Percentiles rank a stretch among this genome's conserved stretches.
Conservation (phyloP, 2,888 invertebrate species). For the Carpatolechia fugitivella region DNA sequence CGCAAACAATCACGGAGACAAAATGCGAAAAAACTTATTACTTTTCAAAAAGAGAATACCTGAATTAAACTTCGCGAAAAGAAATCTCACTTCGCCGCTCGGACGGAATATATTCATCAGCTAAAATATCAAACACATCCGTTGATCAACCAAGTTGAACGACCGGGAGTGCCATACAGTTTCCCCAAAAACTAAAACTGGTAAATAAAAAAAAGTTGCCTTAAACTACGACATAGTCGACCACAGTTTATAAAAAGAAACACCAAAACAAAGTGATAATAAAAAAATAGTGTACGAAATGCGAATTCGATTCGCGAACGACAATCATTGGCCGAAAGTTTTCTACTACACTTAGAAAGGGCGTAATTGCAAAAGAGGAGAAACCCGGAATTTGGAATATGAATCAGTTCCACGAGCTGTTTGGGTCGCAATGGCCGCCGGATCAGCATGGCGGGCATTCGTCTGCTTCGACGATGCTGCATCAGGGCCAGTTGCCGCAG, state of each 20-base stretch:
- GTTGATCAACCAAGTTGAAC: conserved; percentile 70
- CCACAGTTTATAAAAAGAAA: conserved; percentile 26
- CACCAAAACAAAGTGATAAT: conserved; percentile 53
- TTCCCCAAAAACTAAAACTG: conserved; percentile 58
- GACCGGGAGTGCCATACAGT: conserved; percentile 60
- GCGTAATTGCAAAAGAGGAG: conserved; percentile 36
- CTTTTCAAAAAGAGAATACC: conserved; percentile 75
- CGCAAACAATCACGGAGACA: conserved; percentile 51
- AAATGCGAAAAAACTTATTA: conserved; percentile 74
- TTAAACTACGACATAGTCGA: conserved; percentile 71
- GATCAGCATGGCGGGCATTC: conserved; percentile 72
- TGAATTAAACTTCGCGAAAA: conserved; percentile 71
- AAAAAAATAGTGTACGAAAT: conserved; percentile 48
- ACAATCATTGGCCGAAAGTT: conserved; percentile 54
- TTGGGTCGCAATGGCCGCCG: conserved; percentile 76
- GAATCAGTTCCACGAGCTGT: conserved; percentile 73
- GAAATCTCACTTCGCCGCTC: conserved; percentile 67
- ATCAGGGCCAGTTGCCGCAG: conserved; percentile 52
- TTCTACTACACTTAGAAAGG: conserved; percentile 26
- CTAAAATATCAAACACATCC: conserved; percentile 41
- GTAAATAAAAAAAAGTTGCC: conserved; percentile 58
- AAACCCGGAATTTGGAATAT: conserved; percentile 54
- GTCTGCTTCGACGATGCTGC: conserved; percentile 70
- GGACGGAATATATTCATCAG: conserved; percentile 71
- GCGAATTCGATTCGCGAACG: conserved; percentile 66